Base-by-base conservation (phyloP, 1,140 invertebrate genomes). In the Brachystomella parvula region DNA sequence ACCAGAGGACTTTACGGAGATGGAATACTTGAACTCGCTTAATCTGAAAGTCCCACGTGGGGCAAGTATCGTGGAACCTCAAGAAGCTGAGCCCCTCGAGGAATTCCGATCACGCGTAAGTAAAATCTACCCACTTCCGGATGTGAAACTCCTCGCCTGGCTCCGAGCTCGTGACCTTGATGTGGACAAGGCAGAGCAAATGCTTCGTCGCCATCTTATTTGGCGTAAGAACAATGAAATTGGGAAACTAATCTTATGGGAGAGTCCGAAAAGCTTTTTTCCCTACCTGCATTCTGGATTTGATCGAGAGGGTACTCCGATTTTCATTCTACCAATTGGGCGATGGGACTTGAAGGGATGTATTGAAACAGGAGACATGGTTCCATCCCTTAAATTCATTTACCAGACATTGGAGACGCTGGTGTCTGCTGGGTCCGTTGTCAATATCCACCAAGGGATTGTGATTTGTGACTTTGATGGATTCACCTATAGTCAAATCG, bases 381-480 rank as follows among this genome's bases (percentile, higher is more conserved):
- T 68, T 29, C 66, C 66, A 26, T 6, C 62, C 2, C 33, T 68
- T 9, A 28, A 56, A 17, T 68, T 44, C 29, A 61, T 64, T 12
- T 68, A 60, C 32, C 66, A 68, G 58, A 29, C 24, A 3, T 39
- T 68, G 56, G 66, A 68, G 24, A 60, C n/a, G 9, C 29, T 64
- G 9, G 49, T 60, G 12, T 21, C 49, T 2, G 26, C 61, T 19
- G 61, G 26, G 3, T 59, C 53, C 28, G 17, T 29, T 2, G n/a
- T 24, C 28, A 49, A 56, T 2, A 64, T 62, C n/a, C 53, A 61
- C 35, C 53, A 68, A 60, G 66, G 66, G 21, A 49, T 61, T 47
- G 49, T 68, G 3, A 68, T 68, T 49, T 64, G 32, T 30, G 66
- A 68, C 33, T 64, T 68, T 64, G 66, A 67, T 59, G 67, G 67